These are phyloP conservation scores for Phymorhynchus buccinoides DNA, from an alignment of 1,140 invertebrate species.

Conservation along the genomic window DNA sequence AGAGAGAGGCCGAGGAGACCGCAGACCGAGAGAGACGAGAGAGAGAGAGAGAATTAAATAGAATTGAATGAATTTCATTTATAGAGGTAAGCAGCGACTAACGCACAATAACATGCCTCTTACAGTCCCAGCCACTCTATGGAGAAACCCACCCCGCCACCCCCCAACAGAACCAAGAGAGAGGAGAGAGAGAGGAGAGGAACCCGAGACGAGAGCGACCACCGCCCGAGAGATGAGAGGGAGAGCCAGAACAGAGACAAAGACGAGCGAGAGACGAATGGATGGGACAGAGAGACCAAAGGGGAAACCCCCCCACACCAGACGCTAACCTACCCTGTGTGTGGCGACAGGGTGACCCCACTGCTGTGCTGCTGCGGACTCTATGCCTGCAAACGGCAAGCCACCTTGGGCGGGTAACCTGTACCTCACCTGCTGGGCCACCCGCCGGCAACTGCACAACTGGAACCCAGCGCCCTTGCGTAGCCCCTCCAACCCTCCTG, in stretches of 20 bases:
- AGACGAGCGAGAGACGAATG: background rate
- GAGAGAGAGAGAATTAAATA: no score
- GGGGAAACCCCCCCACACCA: no score
- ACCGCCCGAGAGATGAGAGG: background rate
- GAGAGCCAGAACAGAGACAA: background rate
- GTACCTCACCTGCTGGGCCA: conserved; percentile 1
- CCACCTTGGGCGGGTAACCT: conserved; percentile 37
- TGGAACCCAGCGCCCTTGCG: conserved; percentile 35
- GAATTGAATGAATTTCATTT: no score
- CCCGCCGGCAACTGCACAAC: conserved; percentile 20
- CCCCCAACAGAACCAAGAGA: no score
- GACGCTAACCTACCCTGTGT: background rate
- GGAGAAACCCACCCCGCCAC: no score
- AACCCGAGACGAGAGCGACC: no score
- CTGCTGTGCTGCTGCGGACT: conserved; percentile 29
- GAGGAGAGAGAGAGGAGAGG: no score
- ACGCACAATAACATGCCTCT: no score
- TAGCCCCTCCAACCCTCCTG: conserved; percentile 30
- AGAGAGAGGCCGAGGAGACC: no score
- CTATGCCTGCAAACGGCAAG: conserved; percentile 37
- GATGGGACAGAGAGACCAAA: background rate
- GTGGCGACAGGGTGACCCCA: background rate
- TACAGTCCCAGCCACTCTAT: no score
- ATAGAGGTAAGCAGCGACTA: no score
- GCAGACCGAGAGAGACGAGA: no score